Evolutionary conservation across 23 tunicate genomes (phyloP).

Genomic region (Clavelina lepadiformis): DNA sequence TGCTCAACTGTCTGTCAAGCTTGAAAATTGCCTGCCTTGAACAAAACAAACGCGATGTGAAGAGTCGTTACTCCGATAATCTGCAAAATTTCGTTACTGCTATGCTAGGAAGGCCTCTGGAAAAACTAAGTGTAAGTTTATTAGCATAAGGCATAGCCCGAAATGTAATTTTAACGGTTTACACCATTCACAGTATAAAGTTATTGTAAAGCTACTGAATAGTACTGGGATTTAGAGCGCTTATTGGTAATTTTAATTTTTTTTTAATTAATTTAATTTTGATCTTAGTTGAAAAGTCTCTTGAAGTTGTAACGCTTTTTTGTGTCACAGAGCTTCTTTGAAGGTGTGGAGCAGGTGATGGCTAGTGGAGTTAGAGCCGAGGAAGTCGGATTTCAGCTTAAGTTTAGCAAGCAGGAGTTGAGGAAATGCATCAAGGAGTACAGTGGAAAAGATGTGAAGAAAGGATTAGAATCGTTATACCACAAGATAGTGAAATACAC

Average conservation of each 20-base stretch:
- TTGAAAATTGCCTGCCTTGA: conserved; percentile 76
- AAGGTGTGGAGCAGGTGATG: conserved; percentile 94
- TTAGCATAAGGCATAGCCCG: too few species aligned
- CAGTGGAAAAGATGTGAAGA: conserved; percentile 94
- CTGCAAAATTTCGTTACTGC: conserved; percentile 59
- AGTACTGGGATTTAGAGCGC: not conserved
- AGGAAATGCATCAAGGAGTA: conserved; percentile 91
- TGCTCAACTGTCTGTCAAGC: conserved; percentile 63
- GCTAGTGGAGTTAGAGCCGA: conserved; percentile 84
- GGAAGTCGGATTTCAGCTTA: conserved; percentile 85
- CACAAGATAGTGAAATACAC: conserved; percentile 97
- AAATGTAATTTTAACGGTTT: too few species aligned
- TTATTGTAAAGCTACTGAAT: too few species aligned
- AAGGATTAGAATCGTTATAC: conserved; percentile 84
- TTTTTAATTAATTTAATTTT: not conserved
- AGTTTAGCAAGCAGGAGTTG: conserved; percentile 89
- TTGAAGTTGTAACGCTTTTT: not conserved
- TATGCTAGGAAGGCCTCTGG: conserved; percentile 91
- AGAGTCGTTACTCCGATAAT: conserved; percentile 40
- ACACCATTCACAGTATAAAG: too few species aligned
- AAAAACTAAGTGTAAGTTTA: conserved; percentile 81
- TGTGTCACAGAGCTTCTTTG: conserved; percentile 75
- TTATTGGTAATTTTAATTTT: not conserved
- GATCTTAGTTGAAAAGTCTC: not conserved
- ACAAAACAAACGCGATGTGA: conserved; percentile 62